phyloP scores from a whole-genome alignment of 2,888 invertebrate genomes.

The Drosophila nigricruria region DNA sequence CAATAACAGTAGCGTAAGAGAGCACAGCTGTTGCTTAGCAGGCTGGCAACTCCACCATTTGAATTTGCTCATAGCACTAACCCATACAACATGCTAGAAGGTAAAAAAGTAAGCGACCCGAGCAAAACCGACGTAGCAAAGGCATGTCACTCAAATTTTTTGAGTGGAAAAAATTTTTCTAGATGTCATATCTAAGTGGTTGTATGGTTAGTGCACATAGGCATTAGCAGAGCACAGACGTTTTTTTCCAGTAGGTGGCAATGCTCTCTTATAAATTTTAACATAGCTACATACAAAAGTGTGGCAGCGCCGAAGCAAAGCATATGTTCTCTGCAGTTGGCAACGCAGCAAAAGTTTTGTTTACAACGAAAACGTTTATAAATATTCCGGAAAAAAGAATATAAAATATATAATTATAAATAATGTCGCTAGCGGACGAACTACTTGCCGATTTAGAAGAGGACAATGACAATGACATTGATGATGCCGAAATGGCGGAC shows the following conservation, averaged over 20 bases:
- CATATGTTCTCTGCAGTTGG: constrained; percentile 27
- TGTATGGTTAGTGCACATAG: no score
- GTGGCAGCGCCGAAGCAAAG: constrained; percentile 24
- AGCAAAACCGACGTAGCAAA: no score
- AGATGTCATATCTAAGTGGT: no score
- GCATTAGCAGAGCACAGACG: background rate
- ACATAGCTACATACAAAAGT: background rate
- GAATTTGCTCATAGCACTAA: constrained; percentile 1
- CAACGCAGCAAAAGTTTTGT: constrained; percentile 39
- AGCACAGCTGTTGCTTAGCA: background rate
- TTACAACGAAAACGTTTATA: constrained; percentile 31
- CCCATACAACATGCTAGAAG: no score
- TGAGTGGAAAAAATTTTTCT: no score
- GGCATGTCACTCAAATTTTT: no score
- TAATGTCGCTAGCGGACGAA: constrained; percentile 99
- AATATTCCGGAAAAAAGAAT: background rate
- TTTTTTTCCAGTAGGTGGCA: background rate
- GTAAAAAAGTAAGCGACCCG: no score
- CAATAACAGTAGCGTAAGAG: background rate
- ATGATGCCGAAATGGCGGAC: constrained; percentile 86
- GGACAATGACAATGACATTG: constrained; percentile 92
- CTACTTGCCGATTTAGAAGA: constrained; percentile 98
- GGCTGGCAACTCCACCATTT: background rate
- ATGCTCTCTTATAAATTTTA: background rate
- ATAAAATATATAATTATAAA: constrained; percentile 3